Base-by-base conservation (phyloP, 1,140 invertebrate species). In the Pentalonia nigronervosa region DNA sequence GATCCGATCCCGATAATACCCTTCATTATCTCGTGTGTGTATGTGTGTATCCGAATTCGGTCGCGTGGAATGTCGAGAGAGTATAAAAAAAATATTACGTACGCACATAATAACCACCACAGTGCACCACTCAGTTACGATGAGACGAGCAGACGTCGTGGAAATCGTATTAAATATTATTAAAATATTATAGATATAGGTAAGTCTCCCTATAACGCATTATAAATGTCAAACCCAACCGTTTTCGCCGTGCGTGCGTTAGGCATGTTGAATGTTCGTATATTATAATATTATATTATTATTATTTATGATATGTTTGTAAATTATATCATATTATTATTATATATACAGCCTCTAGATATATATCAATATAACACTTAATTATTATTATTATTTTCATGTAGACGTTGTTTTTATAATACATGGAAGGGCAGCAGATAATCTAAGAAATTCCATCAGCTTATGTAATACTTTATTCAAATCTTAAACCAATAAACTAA, bases 221-320 rank as follows among this genome's bases (percentile, higher is more conserved):
- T 76, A 76, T n/a, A 76, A 30, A 53, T 76, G 60, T 76, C 30
- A 76, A 76, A 76, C 60, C 60, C 8, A 67, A 67, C 60, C 60
- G 60, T 76, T 76, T 76, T 76, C 21, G 60, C 60, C n/a, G 60
- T 76, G 60, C 60, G 60, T 76, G 60, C n/a, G 60, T n/a, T 76
- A 11, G 60, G 14, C 60, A 17, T 76, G 60, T 34, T n/a, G n/a
- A n/a, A n/a, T 67, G 30, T n/a, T n/a, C 17, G 14, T n/a, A 34
- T 21, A 23, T 53, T 53, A 53, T 53, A 20, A 20, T 50, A 48
- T 53, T 53, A 14, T 53, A 6, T 21, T 53, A 53, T 7, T 23
- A 53, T 76, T 76, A 76, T 76, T 17, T 67, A 30, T 67, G 11
- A 21, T 53, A 23, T 53, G 60, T 76, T 34, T 14, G 30, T 76